Evolutionary conservation across 2,888 invertebrate species (phyloP).

Genomic region (Allacma fusca): DNA sequence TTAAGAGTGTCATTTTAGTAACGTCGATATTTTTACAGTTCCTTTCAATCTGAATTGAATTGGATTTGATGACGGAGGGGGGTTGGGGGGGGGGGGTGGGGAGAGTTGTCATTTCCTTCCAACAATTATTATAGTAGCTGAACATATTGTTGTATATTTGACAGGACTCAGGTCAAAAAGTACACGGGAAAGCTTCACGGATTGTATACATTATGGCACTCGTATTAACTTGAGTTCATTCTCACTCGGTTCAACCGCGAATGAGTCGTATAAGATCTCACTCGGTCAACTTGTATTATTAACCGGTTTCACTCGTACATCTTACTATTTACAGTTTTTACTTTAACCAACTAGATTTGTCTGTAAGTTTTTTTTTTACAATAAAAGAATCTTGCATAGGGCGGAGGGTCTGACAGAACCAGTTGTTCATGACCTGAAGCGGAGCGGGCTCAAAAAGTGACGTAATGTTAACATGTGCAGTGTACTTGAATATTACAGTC

Average conservation of each 20-base stretch:
- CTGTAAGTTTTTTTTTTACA: slow-evolving; percentile 25
- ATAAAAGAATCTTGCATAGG: slow-evolving; percentile 41
- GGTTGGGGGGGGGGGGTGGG: background rate
- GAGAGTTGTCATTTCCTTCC: background rate
- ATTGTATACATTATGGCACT: slow-evolving; percentile 44
- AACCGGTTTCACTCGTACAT: slow-evolving; percentile 41
- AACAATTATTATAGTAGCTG: background rate
- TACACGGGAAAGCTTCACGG: slow-evolving; percentile 36
- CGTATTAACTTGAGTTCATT: slow-evolving; percentile 40
- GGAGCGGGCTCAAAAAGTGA: slow-evolving; percentile 37
- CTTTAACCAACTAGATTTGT: slow-evolving; percentile 40
- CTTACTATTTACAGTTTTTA: slow-evolving; percentile 39
- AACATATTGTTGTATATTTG: background rate
- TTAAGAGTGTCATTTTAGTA: slow-evolving; percentile 9
- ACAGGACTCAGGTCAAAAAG: slow-evolving; percentile 18
- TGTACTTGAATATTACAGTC: slow-evolving; percentile 42
- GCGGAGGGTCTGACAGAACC: slow-evolving; percentile 37
- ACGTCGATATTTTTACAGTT: background rate
- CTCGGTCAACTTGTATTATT: slow-evolving; percentile 32
- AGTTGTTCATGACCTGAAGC: slow-evolving; percentile 44
- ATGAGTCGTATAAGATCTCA: slow-evolving; percentile 40
- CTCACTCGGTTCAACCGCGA: slow-evolving; percentile 42
- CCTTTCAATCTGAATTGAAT: slow-evolving; percentile 6
- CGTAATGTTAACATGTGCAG: slow-evolving; percentile 37
- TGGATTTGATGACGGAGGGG: background rate